phyloP scores from a whole-genome alignment of 2,888 invertebrate species.

The Lycophotia porphyrea region DNA sequence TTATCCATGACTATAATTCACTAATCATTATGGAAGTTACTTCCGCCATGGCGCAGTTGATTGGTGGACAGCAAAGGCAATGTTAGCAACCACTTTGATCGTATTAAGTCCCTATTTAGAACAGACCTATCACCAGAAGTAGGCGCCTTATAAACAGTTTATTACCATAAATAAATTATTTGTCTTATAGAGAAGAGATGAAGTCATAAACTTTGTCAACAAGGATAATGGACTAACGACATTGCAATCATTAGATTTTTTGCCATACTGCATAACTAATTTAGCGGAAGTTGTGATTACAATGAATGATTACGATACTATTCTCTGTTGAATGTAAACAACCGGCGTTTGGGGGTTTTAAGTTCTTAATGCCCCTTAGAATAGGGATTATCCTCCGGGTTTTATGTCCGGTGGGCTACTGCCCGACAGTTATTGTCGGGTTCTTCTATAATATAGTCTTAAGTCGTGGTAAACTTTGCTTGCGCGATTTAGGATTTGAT shows the following conservation, averaged over 20 bases:
- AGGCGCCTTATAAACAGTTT: neutral
- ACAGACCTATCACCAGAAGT: conserved; percentile 6
- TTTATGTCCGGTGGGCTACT: too few relatives aligned
- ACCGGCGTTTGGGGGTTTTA: too few relatives aligned
- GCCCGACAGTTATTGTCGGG: too few relatives aligned
- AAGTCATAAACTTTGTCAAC: conserved; percentile 14
- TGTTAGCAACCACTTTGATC: neutral
- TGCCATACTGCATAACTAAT: neutral
- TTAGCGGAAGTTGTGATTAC: conserved; percentile 2
- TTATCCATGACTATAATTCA: neutral
- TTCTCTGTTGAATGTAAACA: neutral
- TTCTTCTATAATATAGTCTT: too few relatives aligned
- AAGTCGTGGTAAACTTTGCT: too few relatives aligned
- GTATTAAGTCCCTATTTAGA: conserved; percentile 13
- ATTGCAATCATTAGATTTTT: neutral
- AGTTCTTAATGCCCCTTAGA: too few relatives aligned
- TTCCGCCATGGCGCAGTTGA: conserved; percentile 28
- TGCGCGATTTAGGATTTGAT: too few relatives aligned
- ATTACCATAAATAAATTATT: conserved; percentile 12
- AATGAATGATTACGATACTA: neutral
- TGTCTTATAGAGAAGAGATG: neutral
- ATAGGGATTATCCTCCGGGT: too few relatives aligned
- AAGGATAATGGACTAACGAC: neutral
- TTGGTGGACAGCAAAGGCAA: conserved; percentile 23
- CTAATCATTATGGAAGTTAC: conserved; percentile 30